Evolutionary conservation across 2,113 vertebrate species (phyloP).

Genomic region (Malurus cyaneus): DNA sequence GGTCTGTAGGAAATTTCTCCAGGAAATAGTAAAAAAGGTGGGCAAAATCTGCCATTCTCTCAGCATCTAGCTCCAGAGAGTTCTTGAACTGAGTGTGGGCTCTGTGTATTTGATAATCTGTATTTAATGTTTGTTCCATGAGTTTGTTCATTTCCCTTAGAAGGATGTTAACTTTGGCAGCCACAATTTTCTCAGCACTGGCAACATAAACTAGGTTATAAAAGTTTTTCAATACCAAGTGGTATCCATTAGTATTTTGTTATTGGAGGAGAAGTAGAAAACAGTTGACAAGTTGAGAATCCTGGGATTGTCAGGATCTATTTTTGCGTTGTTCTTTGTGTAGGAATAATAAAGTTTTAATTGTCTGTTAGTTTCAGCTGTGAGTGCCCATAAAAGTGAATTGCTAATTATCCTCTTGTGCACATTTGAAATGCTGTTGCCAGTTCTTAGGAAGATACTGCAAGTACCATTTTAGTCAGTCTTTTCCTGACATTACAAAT

Average conservation of each 20-base stretch:
- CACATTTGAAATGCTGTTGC: neutral
- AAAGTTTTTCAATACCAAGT: neutral
- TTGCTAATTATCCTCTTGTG: neutral
- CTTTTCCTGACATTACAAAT: neutral
- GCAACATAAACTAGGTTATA: neutral
- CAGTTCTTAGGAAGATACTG: neutral
- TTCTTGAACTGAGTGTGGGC: neutral
- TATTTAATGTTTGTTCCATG: neutral
- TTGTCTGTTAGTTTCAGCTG: neutral
- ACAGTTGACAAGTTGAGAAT: neutral
- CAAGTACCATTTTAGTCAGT: neutral
- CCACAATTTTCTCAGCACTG: neutral
- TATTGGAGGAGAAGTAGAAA: neutral
- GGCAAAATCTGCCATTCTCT: neutral
- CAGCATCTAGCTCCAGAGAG: neutral
- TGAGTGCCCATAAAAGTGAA: neutral
- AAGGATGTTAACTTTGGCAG: neutral
- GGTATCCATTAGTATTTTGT: neutral
- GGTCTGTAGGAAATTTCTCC: neutral
- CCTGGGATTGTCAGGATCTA: neutral
- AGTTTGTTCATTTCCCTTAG: neutral
- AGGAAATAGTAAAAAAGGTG: neutral
- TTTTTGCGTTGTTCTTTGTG: neutral
- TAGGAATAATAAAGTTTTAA: neutral
- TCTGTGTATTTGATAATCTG: neutral